Evolutionary conservation across 2,113 vertebrate species (phyloP), one percentile per base, ranked within the genome.

Genomic region (Leucopternis melanops): DNA sequence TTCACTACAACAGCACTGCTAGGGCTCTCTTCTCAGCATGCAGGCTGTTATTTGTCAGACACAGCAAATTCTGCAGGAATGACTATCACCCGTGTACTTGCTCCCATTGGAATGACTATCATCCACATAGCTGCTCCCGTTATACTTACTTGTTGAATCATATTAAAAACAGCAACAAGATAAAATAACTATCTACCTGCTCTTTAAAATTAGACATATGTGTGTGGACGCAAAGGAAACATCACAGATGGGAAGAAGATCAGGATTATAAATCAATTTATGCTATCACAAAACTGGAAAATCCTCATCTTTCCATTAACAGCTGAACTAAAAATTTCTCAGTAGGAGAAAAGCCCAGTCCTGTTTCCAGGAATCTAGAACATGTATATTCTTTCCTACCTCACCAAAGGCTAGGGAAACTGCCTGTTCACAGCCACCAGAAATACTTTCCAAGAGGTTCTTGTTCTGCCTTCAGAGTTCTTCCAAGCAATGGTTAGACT

Each of bases 141-240:
- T 55, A 59, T 23, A 9, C 52, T 38, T 27, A 10, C 16, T 42
- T 38, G 59, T 4, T 57, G n/a, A 92, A 72, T 77, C 58, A 38
- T 17, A 42, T 25, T 57, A 72, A 88, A 88, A 82, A 13, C 9
- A 72, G 14, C 52, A 74, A 23, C 32, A 57, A 61, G 44, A 72
- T 54, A 69, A 71, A 85, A 34, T 45, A 75, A n/a, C n/a, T 29
- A 4, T 13, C 44, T 79, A 49, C 47, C 52, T 63, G 44, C 49
- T 82, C 58, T 67, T 42, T 34, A 36, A 92, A 82, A 3, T 65
- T 17, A 80, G 17, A 23, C 44, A 36, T 22, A 34, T 0, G 0
- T 29, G 15, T 1, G 0, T 40, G 54, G 45, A 79, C 0, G 0
- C 40, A 71, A 82, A 57, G 6, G 21, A 81, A 59, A 69, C 1